Percentiles rank a stretch among this genome's conserved stretches.
phyloP scores from a whole-genome alignment of 2,888 invertebrate genomes.

The Nasonovia ribisnigri region DNA sequence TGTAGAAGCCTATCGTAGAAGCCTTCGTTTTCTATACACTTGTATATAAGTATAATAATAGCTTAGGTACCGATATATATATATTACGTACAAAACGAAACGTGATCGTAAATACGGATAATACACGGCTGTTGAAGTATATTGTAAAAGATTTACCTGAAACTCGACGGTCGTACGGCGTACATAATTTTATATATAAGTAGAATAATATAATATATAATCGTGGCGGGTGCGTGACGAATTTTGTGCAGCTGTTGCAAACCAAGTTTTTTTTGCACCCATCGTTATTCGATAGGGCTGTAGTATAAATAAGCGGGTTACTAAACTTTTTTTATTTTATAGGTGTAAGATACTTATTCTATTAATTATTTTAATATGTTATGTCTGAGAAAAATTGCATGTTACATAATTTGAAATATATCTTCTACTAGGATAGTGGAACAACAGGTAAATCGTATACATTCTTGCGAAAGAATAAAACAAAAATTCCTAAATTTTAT shows the following conservation, averaged over 20 bases:
- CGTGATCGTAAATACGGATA: background rate
- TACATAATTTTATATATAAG: background rate
- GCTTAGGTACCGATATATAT: too few relatives aligned
- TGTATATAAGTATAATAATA: too few relatives aligned
- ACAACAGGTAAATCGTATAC: background rate
- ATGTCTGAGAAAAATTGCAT: background rate
- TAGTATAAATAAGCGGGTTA: background rate
- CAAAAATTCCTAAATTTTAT: background rate
- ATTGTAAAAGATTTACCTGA: background rate
- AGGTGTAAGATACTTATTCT: background rate
- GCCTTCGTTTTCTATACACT: background rate
- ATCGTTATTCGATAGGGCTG: background rate
- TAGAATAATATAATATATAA: background rate
- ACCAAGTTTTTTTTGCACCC: background rate
- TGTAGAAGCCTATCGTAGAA: background rate
- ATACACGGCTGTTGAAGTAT: background rate
- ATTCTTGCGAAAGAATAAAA: background rate
- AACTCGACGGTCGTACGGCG: background rate
- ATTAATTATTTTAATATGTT: background rate
- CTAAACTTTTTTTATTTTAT: background rate
- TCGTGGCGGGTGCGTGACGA: conserved; percentile 5
- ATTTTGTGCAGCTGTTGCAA: background rate
- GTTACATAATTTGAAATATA: background rate
- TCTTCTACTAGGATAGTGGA: background rate
- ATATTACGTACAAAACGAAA: background rate